Conservation (phyloP, 1,140 invertebrate genomes). For the Lucilia cuprina region DNA sequence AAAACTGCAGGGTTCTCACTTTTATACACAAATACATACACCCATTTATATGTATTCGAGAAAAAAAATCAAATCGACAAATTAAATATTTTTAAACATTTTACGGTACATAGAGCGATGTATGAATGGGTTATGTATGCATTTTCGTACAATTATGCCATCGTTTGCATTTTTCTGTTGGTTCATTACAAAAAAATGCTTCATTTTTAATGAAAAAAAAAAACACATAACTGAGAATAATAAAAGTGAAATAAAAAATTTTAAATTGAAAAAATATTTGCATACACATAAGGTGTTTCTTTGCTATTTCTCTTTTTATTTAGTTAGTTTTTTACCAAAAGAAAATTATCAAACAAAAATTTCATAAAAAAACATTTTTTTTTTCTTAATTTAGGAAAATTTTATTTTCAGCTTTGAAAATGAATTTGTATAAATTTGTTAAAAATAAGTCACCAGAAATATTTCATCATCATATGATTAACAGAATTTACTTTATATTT, state of each 20-base stretch:
- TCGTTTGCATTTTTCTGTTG: not conserved
- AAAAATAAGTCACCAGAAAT: not conserved
- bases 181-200: not conserved
- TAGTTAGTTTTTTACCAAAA: not conserved
- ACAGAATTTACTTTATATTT: too few species aligned
- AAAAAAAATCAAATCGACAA: not conserved
- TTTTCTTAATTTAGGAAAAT: not conserved
- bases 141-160: not conserved
- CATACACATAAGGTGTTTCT: not conserved
- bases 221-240: too few species aligned
- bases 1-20: too few species aligned
- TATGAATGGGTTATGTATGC: not conserved
- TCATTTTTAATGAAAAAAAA: not conserved
- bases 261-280: not conserved
- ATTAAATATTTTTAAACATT: not conserved
- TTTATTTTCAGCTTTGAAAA: not conserved
- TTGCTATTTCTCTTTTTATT: not conserved
- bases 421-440: not conserved
- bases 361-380: not conserved
- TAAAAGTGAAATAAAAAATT: not conserved
- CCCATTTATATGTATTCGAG: too few species aligned
- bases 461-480: constrained; percentile 3
- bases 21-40: not conserved
- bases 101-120: not conserved
- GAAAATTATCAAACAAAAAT: not conserved